Conservation (phyloP, 2,888 invertebrate genomes). For the Acleris holmiana region DNA sequence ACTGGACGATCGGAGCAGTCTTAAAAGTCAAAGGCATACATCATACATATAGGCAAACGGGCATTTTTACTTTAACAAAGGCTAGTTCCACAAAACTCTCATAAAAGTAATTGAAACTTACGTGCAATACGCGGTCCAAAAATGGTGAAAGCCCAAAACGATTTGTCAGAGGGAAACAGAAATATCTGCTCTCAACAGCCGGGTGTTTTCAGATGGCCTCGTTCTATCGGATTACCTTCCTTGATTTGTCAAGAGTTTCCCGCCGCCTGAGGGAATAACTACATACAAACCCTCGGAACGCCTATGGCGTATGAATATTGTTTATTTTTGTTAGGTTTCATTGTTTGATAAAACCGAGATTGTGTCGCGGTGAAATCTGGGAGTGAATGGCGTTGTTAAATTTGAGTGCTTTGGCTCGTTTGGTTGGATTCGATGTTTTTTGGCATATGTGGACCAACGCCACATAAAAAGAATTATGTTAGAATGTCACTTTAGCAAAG, state of each 20-base stretch:
- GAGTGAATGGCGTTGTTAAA: background rate
- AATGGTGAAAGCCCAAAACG: slow-evolving; percentile 25
- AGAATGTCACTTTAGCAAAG: no score
- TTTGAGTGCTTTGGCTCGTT: background rate
- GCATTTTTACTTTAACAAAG: no score
- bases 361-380: slow-evolving; percentile 16
- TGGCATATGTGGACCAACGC: background rate
- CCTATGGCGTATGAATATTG: slow-evolving; percentile 35
- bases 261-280: slow-evolving; percentile 28
- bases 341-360: slow-evolving; percentile 30
- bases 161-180: slow-evolving; percentile 30
- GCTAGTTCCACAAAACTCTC: background rate
- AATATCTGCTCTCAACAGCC: slow-evolving; percentile 30
- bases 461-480: background rate
- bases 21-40: no score
- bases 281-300: slow-evolving; percentile 26
- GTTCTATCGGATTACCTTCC: slow-evolving; percentile 35
- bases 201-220: slow-evolving; percentile 31
- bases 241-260: slow-evolving; percentile 35
- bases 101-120: slow-evolving; percentile 28
- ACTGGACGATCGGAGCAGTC: no score
- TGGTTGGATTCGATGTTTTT: background rate
- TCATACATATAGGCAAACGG: no score
- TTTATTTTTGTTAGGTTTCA: slow-evolving; percentile 31
- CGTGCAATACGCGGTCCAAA: slow-evolving; percentile 13